These are phyloP conservation scores for Meriones unguiculatus DNA, from an alignment of 2,113 vertebrate species.

Conservation along the genomic window DNA sequence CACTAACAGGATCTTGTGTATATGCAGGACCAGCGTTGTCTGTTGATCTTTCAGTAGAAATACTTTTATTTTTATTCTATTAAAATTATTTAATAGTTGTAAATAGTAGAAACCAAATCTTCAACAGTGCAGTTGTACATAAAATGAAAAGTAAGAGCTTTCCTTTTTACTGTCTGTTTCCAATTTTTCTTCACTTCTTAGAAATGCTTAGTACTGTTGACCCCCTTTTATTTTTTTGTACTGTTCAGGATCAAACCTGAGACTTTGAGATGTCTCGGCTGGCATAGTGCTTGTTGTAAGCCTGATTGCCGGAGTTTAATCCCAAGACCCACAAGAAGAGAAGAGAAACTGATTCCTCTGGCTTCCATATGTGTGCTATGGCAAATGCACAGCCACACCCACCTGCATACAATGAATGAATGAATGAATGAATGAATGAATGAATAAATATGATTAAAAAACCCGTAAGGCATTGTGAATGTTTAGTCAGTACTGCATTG, in stretches of 20 bases:
- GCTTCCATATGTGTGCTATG: no score
- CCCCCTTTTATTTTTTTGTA: neutral
- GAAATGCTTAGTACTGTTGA: neutral
- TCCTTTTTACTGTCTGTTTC: neutral
- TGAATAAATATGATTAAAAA: neutral
- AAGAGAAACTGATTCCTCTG: neutral
- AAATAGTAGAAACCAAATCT: neutral
- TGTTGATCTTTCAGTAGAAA: neutral
- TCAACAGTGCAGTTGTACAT: neutral
- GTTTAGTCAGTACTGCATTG: neutral
- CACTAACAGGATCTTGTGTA: neutral
- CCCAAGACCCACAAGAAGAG: neutral
- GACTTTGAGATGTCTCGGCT: neutral
- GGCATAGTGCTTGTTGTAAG: neutral
- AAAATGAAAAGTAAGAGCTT: neutral
- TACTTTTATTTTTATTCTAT: neutral
- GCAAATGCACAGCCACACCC: neutral
- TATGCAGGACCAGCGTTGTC: neutral
- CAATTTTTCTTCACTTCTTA: neutral
- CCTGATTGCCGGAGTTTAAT: neutral
- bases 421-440: neutral
- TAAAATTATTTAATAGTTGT: neutral
- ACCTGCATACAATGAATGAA: neutral
- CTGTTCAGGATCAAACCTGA: neutral
- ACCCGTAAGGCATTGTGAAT: neutral